Percentiles rank a stretch among this genome's conserved stretches.
phyloP scores from a whole-genome alignment of 2,113 vertebrate genomes.

The Colossoma macropomum region DNA sequence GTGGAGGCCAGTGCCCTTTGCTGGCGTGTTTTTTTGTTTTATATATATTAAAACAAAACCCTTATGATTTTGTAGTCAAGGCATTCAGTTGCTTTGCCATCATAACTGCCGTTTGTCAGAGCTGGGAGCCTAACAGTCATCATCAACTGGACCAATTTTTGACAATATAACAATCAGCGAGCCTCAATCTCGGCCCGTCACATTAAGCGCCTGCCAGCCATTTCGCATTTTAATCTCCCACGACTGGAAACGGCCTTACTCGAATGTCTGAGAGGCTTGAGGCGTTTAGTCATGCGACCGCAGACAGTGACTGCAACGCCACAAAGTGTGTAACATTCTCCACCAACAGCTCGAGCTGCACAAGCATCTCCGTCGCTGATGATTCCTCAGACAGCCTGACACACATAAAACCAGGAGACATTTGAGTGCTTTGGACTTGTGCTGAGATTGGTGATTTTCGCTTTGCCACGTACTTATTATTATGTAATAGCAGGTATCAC shows the following conservation, averaged over 20 bases:
- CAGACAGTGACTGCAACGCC: neutral
- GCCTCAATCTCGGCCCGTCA: conserved; percentile 20
- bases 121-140: neutral
- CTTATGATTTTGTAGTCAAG: conserved; percentile 13
- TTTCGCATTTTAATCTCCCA: conserved; percentile 37
- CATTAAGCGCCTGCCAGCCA: conserved; percentile 8
- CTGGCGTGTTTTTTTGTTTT: neutral
- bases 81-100: neutral
- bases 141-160: conserved; percentile 10
- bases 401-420: neutral
- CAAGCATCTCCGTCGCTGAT: neutral
- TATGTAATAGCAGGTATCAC: no score
- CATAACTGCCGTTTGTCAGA: conserved; percentile 27
- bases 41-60: no score
- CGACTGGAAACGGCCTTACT: conserved; percentile 19
- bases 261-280: conserved; percentile 30
- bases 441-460: neutral
- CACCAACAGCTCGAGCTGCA: neutral
- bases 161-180: conserved; percentile 22
- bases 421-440: neutral
- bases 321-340: conserved; percentile 13
- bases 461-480: neutral
- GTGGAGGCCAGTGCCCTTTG: neutral
- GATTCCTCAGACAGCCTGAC: neutral
- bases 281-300: conserved; percentile 26